Base-by-base conservation (phyloP, 2,113 vertebrate species). In the Vimba vimba region DNA sequence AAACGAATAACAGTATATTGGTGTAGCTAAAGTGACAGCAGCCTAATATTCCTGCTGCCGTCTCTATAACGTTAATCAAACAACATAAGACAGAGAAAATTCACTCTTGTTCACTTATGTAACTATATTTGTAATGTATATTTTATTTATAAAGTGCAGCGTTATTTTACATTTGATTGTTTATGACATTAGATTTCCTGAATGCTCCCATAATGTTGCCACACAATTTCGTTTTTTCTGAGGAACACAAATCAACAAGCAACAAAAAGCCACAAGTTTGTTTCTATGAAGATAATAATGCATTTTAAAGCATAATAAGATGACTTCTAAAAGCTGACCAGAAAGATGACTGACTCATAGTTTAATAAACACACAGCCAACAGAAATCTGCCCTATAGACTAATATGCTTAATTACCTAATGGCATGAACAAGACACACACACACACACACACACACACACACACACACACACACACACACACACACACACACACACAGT, bases 391-490 rank as follows among this genome's bases (percentile, higher is more conserved):
- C 74, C 76, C 17, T 33, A 27, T 57, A 55, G 25, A 23, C 75
- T 77, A 4, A 77, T 52, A 75, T 23, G 15, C 15, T 50, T 79
- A 57, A 59, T 79, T 79, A 59, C 30, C 52, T 59, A 79, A 59
- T 79, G 19, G 30, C 33, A 79, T 25, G 21, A 62, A 30, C 9
- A 77, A 33, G 17, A 13, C 45, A 11, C 9, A 47, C 25, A 74
- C 27, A 27, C 27, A 27, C 39, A 47, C 71, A 47, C 68, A 5
- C 33, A 73, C 68, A 71, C 33, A 73, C 69, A 73, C 36, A 47
- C 23, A 33, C 47, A 76, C 6, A 33, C 45, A 11, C 9, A 47
- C 25, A 74, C 27, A 27, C 27, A 27, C 39, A 47, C 71, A 47
- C 68, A 5, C 33, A 73, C 68, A 71, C 33, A 73, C 69, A 73